A percentile compares a stretch with the other conserved stretches of the same genome.
Conservation (phyloP, 92 coral and sea anemone species). For the Nematostella vectensis region DNA sequence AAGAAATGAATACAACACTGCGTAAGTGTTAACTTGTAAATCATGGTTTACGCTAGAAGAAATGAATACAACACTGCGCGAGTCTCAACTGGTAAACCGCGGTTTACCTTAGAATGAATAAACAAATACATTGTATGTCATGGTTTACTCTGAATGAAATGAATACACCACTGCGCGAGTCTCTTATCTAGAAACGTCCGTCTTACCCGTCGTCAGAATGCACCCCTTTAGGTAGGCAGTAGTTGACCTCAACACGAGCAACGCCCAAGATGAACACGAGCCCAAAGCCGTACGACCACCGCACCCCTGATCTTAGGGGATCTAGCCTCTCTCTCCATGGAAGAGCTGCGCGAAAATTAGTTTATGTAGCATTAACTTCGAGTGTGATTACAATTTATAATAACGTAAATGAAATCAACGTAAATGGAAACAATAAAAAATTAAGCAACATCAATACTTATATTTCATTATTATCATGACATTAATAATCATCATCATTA, state of each 20-base stretch:
- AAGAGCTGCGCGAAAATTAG: conserved; percentile 23
- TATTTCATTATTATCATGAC: too few relatives aligned
- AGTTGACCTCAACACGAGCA: conserved; percentile 83
- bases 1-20: conserved; percentile 2
- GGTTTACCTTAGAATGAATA: conserved; percentile 46
- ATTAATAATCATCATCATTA: too few relatives aligned
- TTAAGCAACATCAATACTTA: too few relatives aligned
- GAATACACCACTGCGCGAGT: background rate
- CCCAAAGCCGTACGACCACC: conserved; percentile 94
- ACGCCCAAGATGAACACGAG: conserved; percentile 80
- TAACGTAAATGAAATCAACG: too few relatives aligned
- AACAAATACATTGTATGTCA: background rate
- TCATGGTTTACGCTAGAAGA: background rate
- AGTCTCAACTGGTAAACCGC: conserved; percentile 58
- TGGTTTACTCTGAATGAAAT: background rate
- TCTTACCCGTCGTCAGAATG: conserved; percentile 81
- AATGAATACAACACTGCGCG: background rate
- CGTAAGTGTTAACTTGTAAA: background rate
- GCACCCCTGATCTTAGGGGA: conserved; percentile 43
- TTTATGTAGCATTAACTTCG: too few relatives aligned
- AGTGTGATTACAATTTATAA: too few relatives aligned
- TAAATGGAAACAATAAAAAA: too few relatives aligned
- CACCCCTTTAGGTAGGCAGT: conserved; percentile 70
- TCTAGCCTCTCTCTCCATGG: conserved; percentile 59
- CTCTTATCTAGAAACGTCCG: too few relatives aligned